Evolutionary conservation across 2,888 invertebrate genomes (phyloP).

Genomic region (Drosophila aldrichi): DNA sequence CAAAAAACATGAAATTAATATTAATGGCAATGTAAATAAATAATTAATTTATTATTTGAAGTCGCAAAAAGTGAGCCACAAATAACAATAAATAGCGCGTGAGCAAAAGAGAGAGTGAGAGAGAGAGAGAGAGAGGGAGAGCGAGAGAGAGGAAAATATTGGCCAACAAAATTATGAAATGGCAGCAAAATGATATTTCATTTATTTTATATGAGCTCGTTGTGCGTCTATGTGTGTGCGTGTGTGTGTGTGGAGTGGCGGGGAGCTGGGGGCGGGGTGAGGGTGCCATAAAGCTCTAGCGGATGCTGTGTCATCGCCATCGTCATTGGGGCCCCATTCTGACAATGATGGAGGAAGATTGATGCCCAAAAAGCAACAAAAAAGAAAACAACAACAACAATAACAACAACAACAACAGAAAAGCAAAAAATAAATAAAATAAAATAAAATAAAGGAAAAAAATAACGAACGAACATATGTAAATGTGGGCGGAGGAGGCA

Average conservation of each 20-base stretch:
- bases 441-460: neutral
- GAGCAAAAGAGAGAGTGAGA: neutral
- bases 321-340: constrained; percentile 54
- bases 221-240: constrained; percentile 1
- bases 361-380: constrained; percentile 53
- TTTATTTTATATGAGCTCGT: constrained; percentile 54
- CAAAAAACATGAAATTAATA: constrained; percentile 41
- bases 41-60: constrained; percentile 51
- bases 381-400: neutral
- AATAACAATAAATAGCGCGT: neutral
- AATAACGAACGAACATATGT: constrained; percentile 17
- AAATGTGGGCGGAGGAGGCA: constrained; percentile 7
- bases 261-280: neutral
- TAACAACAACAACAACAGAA: neutral
- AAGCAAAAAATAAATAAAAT: neutral
- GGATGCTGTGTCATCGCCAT: constrained; percentile 56
- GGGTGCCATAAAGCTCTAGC: constrained; percentile 9
- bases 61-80: neutral
- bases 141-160: constrained; percentile 4
- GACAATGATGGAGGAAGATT: constrained; percentile 80
- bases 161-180: constrained; percentile 65
- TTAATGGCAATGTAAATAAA: constrained; percentile 50
- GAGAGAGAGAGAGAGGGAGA: neutral
- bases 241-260: no score
- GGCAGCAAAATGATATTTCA: constrained; percentile 71